Conservation (phyloP, 2,113 vertebrate species). For the Periophthalmus modestus region DNA sequence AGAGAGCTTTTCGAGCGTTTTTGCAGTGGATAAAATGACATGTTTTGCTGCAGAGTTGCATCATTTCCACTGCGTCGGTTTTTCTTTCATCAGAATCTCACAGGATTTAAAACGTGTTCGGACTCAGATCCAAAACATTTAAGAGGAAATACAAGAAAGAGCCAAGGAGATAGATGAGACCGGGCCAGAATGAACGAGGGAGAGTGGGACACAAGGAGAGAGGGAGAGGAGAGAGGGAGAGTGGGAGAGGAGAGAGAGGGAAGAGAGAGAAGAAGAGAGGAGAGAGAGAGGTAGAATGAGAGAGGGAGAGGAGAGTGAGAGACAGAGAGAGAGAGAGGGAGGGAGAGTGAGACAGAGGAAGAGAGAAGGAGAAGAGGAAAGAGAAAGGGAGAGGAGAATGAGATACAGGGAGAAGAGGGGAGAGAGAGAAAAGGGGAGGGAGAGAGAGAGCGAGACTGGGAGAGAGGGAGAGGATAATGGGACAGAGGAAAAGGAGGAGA, state of each 20-base stretch:
- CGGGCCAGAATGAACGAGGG: neutral
- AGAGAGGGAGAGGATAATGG: slow-evolving; percentile 38
- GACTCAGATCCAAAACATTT: too few species aligned
- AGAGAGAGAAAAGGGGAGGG: neutral
- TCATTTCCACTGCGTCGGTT: neutral
- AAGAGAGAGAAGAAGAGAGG: too few species aligned
- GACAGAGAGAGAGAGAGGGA: neutral
- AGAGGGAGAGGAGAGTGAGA: neutral
- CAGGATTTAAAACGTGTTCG: neutral
- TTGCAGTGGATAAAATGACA: neutral
- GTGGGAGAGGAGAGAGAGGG: neutral
- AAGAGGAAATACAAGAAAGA: neutral
- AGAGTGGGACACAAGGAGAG: neutral
- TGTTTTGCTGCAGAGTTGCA: neutral
- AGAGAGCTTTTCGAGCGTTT: neutral
- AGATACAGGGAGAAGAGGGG: neutral
- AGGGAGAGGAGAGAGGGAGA: neutral
- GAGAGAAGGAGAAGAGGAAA: neutral
- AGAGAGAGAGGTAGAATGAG: neutral
- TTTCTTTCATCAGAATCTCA: neutral
- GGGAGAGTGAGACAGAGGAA: neutral
- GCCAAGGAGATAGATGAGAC: neutral
- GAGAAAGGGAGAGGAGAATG: neutral
- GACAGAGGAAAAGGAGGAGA: neutral
- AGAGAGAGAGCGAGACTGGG: neutral